Percentiles rank a stretch among this genome's conserved stretches.
phyloP scores from a whole-genome alignment of 2,113 vertebrate genomes.

The Microcebus lehilahytsara region DNA sequence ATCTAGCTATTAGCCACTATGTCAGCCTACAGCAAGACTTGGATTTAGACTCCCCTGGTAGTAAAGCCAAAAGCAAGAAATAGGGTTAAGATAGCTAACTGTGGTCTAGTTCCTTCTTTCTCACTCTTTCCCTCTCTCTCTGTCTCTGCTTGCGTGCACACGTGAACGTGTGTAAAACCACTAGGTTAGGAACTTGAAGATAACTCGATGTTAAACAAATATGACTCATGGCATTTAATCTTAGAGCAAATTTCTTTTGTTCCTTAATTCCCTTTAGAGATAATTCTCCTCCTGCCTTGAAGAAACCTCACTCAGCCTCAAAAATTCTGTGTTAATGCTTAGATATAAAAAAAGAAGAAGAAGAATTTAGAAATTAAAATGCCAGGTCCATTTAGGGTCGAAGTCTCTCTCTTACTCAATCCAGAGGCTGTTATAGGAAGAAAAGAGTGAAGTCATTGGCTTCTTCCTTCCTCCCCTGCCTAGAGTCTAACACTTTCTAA shows the following conservation, averaged over 20 bases:
- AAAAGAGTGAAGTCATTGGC: background rate
- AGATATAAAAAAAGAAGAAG: background rate
- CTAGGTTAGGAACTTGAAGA: background rate
- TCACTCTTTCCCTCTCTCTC: background rate
- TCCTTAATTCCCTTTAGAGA: background rate
- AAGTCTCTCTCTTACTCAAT: background rate
- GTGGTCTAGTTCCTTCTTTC: background rate
- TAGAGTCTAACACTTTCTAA: background rate
- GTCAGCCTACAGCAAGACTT: background rate
- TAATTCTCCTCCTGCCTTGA: background rate
- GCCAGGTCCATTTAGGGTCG: background rate
- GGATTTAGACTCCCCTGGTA: background rate
- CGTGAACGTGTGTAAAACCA: background rate
- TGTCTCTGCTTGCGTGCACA: background rate
- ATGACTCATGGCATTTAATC: conserved; percentile 8
- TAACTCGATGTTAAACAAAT: background rate
- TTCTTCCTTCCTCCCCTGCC: background rate
- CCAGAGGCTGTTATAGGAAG: background rate
- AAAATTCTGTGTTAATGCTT: background rate
- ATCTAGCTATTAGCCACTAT: background rate
- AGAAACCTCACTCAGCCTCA: background rate
- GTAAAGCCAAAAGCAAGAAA: background rate
- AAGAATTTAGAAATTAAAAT: background rate
- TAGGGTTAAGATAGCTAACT: background rate
- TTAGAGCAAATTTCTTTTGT: background rate